These are phyloP conservation scores for Cordylochernes scorpioides DNA, from an alignment of 2,888 invertebrate genomes.

Conservation along the genomic window DNA sequence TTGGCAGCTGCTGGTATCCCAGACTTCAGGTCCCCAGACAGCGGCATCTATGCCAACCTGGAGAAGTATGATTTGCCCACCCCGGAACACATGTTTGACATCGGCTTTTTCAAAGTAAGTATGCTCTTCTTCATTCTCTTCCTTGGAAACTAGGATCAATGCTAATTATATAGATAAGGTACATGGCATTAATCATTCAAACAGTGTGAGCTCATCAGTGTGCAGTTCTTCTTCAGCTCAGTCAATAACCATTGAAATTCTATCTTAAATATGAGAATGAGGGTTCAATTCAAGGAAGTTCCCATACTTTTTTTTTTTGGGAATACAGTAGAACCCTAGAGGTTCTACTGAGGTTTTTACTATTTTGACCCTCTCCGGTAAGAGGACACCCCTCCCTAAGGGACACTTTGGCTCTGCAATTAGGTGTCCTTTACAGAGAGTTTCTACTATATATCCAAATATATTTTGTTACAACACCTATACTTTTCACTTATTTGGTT, in stretches of 20 bases:
- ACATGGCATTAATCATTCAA: constrained; percentile 1
- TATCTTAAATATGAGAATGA: background rate
- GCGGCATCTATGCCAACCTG: constrained; percentile 70
- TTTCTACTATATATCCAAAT: too few relatives aligned
- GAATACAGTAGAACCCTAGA: background rate
- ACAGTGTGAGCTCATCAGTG: too few relatives aligned
- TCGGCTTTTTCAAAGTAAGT: constrained; percentile 40
- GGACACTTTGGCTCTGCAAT: too few relatives aligned
- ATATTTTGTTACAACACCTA: too few relatives aligned
- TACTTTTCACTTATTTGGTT: too few relatives aligned
- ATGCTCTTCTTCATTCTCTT: background rate
- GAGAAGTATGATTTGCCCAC: constrained; percentile 67
- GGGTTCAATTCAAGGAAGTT: background rate
- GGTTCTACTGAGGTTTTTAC: too few relatives aligned
- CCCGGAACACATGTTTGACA: constrained; percentile 73
- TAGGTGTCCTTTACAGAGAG: too few relatives aligned
- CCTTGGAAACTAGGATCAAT: too few relatives aligned
- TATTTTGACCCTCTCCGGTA: too few relatives aligned
- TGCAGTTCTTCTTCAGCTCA: background rate
- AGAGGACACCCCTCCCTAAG: too few relatives aligned
- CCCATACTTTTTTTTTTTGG: background rate
- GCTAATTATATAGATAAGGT: constrained; percentile 1
- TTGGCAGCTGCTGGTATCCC: constrained; percentile 82
- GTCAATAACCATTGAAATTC: background rate
- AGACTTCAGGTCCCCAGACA: constrained; percentile 68